Evolutionary conservation across 2,797 vertebrate species (phyloP), one percentile per base, ranked within the genome.

Genomic region (Triplophysa bombifrons): DNA sequence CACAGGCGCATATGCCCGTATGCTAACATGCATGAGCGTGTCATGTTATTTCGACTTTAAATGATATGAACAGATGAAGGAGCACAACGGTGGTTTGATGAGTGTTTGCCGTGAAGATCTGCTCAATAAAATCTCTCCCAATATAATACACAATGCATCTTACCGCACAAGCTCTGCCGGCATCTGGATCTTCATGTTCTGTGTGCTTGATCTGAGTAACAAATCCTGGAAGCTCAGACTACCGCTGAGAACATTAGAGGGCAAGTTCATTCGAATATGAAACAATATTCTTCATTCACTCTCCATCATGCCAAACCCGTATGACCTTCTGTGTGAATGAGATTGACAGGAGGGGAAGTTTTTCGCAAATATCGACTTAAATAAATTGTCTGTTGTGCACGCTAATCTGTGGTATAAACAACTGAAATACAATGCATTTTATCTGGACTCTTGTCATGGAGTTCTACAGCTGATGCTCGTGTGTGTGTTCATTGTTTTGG

Each of bases 21-120:
- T 88, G 89, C 87, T 66, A 84, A 81, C 74, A 82, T 82, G 55
- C 78, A 85, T 88, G 90, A 88, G 41, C 87, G 20, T 53, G 65
- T 67, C 60, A 25, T 20, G 56, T 80, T 46, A 60, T 51, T 68
- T 17, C 41, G 25, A 56, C 76, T 58, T 38, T 30, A 2, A 66
- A 48, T 61, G 51, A 81, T 74, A 81, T 70, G 63, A 74, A 68
- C 38, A 65, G 44, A 75, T 17, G 55, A 17, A 4, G 74, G 0
- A 25, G 38, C 38, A 60, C 55, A 65, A n/a, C 34, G 48, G 34
- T 34, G 34, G 6, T 34, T 34, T 30, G 27, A 30, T 30, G 27
- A 50, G 44, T 25, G 46, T n/a, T 20, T 22, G 22, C 65, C 50
- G 71, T n/a, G 41, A 44, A 27, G 16, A 68, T 16, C 13, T 16